These are phyloP conservation scores for Rhinichthys klamathensis DNA, from an alignment of 2,113 vertebrate genomes.

Conservation along the genomic window DNA sequence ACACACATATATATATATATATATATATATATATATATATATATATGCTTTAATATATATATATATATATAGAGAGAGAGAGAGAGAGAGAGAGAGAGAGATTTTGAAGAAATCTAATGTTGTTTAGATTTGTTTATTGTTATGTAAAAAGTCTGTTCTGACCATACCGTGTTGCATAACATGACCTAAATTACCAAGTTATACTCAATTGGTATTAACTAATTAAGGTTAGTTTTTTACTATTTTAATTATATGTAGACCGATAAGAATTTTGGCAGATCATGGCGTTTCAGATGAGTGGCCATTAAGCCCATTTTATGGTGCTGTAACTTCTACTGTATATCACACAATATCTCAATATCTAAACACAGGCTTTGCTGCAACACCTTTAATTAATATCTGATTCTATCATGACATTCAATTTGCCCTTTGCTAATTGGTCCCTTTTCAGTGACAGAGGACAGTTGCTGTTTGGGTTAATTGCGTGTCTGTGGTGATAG, in stretches of 20 bases:
- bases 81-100: no score
- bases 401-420: conserved; percentile 34
- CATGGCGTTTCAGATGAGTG: background rate
- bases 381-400: background rate
- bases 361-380: background rate
- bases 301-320: background rate
- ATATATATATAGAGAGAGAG: no score
- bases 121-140: background rate
- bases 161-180: background rate
- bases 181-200: background rate
- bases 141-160: background rate
- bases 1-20: no score
- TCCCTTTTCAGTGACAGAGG: conserved; percentile 32
- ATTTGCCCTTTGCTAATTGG: conserved; percentile 44
- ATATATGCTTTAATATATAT: no score
- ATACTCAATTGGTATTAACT: background rate
- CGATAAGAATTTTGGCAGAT: background rate
- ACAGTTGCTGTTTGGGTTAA: conserved; percentile 41
- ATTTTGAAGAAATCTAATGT: background rate
- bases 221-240: background rate
- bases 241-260: background rate
- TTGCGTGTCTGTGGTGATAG: background rate
- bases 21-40: no score
- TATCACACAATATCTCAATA: background rate
- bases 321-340: background rate